Evolutionary conservation across 2,797 vertebrate species (phyloP).

Genomic region (Platyrinchus mystaceus): DNA sequence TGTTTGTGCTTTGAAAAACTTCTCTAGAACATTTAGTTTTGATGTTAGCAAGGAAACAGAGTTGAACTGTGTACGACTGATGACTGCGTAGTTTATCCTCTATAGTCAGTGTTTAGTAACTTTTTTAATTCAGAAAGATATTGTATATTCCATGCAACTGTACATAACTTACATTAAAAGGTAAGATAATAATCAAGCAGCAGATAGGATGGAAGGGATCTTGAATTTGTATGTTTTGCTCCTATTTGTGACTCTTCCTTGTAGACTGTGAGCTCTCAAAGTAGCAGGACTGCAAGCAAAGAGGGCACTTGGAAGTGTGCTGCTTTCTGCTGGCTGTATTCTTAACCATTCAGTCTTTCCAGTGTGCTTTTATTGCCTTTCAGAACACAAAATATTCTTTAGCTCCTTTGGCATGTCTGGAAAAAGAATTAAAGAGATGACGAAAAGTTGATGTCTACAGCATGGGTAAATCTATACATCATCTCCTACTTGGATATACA

Average conservation of each 20-base stretch:
- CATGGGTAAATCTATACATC: background rate
- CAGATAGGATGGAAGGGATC: background rate
- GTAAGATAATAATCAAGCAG: background rate
- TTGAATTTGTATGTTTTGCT: background rate
- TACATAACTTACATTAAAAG: background rate
- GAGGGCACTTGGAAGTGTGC: background rate
- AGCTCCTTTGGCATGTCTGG: background rate
- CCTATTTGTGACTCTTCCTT: background rate
- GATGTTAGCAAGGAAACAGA: background rate
- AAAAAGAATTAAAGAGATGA: background rate
- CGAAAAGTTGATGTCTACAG: background rate
- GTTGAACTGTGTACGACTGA: background rate
- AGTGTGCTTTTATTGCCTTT: background rate
- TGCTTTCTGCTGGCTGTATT: background rate
- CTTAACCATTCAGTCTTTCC: background rate
- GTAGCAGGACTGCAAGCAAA: background rate
- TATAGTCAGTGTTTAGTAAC: background rate
- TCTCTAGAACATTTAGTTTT: background rate
- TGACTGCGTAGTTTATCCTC: background rate
- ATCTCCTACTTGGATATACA: background rate
- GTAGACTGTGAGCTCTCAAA: background rate
- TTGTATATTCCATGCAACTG: background rate
- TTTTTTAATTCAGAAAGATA: background rate
- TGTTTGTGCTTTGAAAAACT: background rate
- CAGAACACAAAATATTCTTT: background rate